Evolutionary conservation across 2,113 vertebrate genomes (phyloP).

Genomic region (Atlantisia rogersi): DNA sequence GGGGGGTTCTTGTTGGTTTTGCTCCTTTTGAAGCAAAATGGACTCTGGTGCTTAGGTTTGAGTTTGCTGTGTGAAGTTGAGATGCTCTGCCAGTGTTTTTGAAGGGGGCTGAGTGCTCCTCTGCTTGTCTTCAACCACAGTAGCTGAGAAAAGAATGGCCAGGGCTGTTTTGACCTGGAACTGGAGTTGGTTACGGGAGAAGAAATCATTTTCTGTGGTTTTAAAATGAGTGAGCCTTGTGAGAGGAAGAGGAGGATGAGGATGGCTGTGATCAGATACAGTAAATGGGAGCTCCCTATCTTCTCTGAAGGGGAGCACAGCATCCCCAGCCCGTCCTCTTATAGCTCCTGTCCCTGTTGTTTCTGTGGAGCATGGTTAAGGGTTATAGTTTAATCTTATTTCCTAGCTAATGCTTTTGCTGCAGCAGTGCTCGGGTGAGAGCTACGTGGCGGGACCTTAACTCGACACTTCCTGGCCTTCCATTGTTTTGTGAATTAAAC

Average conservation of each 20-base stretch:
- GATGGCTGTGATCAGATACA: rapidly evolving
- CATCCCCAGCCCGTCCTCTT: neutral
- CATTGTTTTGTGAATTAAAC: slow-evolving; percentile 47
- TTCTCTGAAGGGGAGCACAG: neutral
- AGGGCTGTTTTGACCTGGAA: neutral
- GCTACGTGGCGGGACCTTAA: neutral
- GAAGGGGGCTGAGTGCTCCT: neutral
- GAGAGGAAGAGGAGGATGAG: neutral
- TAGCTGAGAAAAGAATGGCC: neutral
- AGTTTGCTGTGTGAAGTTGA: neutral
- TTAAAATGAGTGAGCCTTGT: rapidly evolving
- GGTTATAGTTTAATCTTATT: neutral
- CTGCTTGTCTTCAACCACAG: neutral
- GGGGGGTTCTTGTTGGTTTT: neutral
- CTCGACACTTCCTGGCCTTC: neutral
- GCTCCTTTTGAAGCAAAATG: neutral
- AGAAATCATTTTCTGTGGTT: neutral
- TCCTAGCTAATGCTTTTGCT: neutral
- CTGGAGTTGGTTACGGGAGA: neutral
- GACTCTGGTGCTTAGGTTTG: rapidly evolving
- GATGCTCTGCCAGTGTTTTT: neutral
- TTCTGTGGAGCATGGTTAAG: neutral
- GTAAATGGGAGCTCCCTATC: neutral
- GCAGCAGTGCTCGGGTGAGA: neutral
- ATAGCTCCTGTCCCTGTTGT: neutral